Evolutionary conservation across 2,797 vertebrate genomes (phyloP).

Genomic region (Chaetophractus vellerosus): DNA sequence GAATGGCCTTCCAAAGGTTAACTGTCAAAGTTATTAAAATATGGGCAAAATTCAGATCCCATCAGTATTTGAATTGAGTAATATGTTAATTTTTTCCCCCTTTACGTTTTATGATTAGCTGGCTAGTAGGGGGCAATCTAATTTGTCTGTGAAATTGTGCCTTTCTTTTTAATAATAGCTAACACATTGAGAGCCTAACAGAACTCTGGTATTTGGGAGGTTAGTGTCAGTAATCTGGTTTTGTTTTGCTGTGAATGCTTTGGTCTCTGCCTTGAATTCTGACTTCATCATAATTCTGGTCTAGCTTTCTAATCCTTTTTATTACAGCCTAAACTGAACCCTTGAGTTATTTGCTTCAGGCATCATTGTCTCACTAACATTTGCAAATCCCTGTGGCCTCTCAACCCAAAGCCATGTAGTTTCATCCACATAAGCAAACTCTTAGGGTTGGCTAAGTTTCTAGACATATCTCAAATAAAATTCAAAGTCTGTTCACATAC

Average conservation of each 20-base stretch:
- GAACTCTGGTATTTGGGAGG: constrained; percentile 3
- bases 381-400: constrained; percentile 9
- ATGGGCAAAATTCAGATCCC: constrained; percentile 4
- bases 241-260: constrained; percentile 66
- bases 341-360: not conserved
- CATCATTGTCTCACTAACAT: constrained; percentile 1
- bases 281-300: constrained; percentile 29
- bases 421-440: not conserved
- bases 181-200: not conserved
- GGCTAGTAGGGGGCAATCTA: not conserved
- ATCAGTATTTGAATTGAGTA: constrained; percentile 42
- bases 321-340: constrained; percentile 31
- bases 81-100: too few species aligned
- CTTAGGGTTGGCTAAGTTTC: not conserved
- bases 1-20: constrained; percentile 46
- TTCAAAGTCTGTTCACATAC: not conserved
- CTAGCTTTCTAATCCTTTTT: constrained; percentile 62
- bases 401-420: not conserved
- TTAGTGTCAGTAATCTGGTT: not conserved
- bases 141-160: constrained; percentile 46
- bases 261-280: constrained; percentile 48
- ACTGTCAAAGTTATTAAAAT: constrained; percentile 34
- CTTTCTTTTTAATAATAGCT: constrained; percentile 49
- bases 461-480: constrained; percentile 1
- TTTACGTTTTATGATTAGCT: constrained; percentile 54